Percentiles rank a stretch among this genome's conserved stretches.
These are phyloP conservation scores for Xenus cinereus DNA, from an alignment of 2,113 vertebrate genomes.

Conservation along the genomic window DNA sequence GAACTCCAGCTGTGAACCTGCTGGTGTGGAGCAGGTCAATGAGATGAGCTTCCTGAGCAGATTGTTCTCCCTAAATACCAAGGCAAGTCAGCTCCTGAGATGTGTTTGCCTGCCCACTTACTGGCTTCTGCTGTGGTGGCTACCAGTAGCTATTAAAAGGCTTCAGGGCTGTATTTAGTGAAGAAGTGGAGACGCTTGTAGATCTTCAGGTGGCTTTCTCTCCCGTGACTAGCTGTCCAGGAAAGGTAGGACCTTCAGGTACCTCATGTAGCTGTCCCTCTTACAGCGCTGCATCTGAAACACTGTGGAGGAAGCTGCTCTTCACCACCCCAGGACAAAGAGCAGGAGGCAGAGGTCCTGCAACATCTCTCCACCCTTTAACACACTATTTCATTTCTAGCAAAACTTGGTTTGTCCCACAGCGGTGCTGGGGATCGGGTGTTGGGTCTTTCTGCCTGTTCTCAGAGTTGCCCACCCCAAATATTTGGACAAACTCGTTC, in stretches of 20 bases:
- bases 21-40: not conserved
- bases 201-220: not conserved
- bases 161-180: not conserved
- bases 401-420: not conserved
- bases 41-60: not conserved
- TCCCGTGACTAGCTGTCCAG: not conserved
- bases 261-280: not conserved
- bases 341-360: not conserved
- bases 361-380: not conserved
- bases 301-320: not conserved
- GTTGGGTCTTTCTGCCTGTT: not conserved
- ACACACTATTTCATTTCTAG: rapidly evolving
- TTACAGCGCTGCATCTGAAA: not conserved
- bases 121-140: not conserved
- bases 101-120: not conserved
- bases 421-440: not conserved
- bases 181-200: not conserved
- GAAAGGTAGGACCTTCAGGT: not conserved
- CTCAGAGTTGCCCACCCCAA: not conserved
- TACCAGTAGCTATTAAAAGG: not conserved
- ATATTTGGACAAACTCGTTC: not conserved
- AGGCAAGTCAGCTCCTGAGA: not conserved
- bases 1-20: not conserved
- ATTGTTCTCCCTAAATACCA: not conserved
- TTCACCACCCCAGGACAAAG: not conserved